Evolutionary conservation across 2,888 invertebrate genomes (phyloP), one percentile per base, ranked within the genome.

Genomic region (Ophion slaviceki): DNA sequence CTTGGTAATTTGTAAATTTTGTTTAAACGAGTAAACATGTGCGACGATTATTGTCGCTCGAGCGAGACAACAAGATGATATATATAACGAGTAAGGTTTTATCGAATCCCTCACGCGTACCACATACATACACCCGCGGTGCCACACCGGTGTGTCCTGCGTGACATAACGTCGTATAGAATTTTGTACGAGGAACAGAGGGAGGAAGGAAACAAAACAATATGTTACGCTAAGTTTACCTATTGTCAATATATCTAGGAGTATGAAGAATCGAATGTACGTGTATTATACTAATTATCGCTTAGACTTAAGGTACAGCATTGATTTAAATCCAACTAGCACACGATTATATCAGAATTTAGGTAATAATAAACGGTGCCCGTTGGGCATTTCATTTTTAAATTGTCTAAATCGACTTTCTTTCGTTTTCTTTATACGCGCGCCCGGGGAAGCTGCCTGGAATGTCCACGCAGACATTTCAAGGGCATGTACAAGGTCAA

Each of bases 271-370:
- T 92, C 91, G 89, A 91, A 90, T 91, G 92, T 92, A 91, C 90
- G 89, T 92, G 92, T 92, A 92, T 91, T 86, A 92, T 92, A 92
- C 88, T 92, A 91, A 92, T 90, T 92, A 91, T 91, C 89, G 91
- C 91, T 90, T 92, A 91, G 91, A 87, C 2, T 3, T 91, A 91
- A 90, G 90, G 87, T 86, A 84, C 80, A 86, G 84, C 77, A 87
- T 86, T 84, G 86, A 87, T 86, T 84, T 81, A 85, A 90, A 91
- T 89, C 87, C 88, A 89, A 90, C 88, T 92, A 92, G 92, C 91
- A 88, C 92, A 92, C 89, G 91, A 92, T 92, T 92, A 92, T 92
- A 91, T 91, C 92, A 91, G 91, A 92, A 89, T 87, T 91, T 90
- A 90, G 90, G 89, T 91, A 91, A 92, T 90, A 92, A 92, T 92